Evolutionary conservation across 37 sponge, comb jelly and placozoan genomes (phyloP), one percentile per base, ranked within the genome.

Genomic region (Aplysina aerophoba): DNA sequence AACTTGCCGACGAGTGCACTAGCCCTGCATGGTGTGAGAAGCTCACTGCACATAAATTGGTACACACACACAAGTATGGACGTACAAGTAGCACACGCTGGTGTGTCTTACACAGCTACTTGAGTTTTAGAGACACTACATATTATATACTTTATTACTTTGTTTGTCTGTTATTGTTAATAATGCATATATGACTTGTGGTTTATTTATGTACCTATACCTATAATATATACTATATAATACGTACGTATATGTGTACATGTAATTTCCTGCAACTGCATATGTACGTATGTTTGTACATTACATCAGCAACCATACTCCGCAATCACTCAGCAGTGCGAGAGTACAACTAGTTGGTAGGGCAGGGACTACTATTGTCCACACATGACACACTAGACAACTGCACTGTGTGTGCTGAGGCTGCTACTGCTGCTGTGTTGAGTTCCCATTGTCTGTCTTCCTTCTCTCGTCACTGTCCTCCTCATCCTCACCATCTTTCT

Each of bases 381-480:
- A 44, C 50, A 44, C 50, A 44, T n/a, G n/a, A 44, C 8, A 44
- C 50, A 44, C 3, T 44, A 44, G 64, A 6, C 64, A 62, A 62
- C 28, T 28, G 28, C 28, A 62, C 2, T 62, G 64, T 20, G 59
- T 27, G 4, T 13, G 11, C 4, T 62, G 24, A 4, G 11, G 28
- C 28, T 13, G 64, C 39, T 41, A 91, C 55, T 88, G 88, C 59
- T 91, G 92, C 59, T 91, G 85, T 20, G 92, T 91, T 0, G 92
- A 91, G 68, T 91, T 91, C 75, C 92, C 92, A 88, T 91, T 91
- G 86, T 91, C 88, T 17, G 92, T 91, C 14, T 75, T 71, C 31
- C 61, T 87, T 72, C 80, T 80, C 24, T 91, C 85, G 0, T 91
- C 88, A 67, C 81, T 81, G 67, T 71, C 72, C 59, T 89, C 90